Evolutionary conservation across 2,888 invertebrate species (phyloP), one percentile per base, ranked within the genome.

Genomic region (Agrotis exclamationis): DNA sequence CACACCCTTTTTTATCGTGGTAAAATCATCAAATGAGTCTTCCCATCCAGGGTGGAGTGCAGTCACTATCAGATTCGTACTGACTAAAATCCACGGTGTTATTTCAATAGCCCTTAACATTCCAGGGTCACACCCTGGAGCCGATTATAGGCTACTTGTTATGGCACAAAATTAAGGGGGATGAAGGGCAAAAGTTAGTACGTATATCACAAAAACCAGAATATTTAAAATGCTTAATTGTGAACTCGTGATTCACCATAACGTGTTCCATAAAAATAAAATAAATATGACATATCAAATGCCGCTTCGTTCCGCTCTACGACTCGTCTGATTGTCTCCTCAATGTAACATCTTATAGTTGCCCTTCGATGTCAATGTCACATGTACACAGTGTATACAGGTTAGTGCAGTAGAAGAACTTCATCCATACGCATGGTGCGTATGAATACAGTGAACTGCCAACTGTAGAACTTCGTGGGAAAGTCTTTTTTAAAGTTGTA

Each of bases 291-390:
- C 54, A 57, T 59, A n/a, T 44, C 50, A 16, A 63, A 67, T 59
- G 50, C 51, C 54, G 28, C 9, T 24, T 16, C 28, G 75, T 74
- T 63, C 75, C 67, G 74, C 80, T 18, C 39, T 39, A 22, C 2
- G 39, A 7, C 51, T 39, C 3, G 53, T 45, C 16, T 62, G 54
- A 60, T 77, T 60, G 70, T 60, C 59, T 69, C 22, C 18, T 62
- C 18, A n/a, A 33, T 48, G 13, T 56, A 14, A 44, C 48, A 59
- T 66, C 67, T 63, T 62, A 39, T 7, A 18, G 64, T 2, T n/a
- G 66, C 62, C 66, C 67, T 66, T 59, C 53, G 50, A 54, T 24
- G 22, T 47, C 76, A 67, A 67, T 74, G 80, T 51, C 58, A n/a
- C n/a, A 56, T 24, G 51, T 33, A 48, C n/a, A 44, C 22, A 14